Conservation (phyloP, 2,888 invertebrate genomes). For the Spisula solida region DNA sequence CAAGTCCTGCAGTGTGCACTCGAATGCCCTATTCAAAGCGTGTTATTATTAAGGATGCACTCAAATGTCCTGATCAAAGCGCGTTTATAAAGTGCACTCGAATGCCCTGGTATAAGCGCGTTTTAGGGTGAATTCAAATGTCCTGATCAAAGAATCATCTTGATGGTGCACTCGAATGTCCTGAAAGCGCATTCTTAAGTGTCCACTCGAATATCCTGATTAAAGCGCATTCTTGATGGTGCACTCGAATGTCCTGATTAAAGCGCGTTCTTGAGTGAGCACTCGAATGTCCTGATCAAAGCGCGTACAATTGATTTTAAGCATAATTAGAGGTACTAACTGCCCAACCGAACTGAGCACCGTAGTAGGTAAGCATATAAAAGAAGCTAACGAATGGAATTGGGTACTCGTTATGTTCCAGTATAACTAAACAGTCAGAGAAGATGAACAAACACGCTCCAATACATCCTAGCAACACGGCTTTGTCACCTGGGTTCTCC, state of each 20-base stretch:
- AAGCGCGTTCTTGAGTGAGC: background rate
- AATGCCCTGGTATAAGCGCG: too few species aligned
- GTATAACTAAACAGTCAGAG: slow-evolving; percentile 78
- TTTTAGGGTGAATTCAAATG: too few species aligned
- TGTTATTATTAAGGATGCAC: too few species aligned
- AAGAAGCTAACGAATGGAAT: slow-evolving; percentile 73
- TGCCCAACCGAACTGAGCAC: slow-evolving; percentile 79
- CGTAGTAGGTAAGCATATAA: slow-evolving; percentile 79
- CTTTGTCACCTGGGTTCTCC: slow-evolving; percentile 65
- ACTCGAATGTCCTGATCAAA: background rate
- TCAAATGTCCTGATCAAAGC: too few species aligned
- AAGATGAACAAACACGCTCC: slow-evolving; percentile 77
- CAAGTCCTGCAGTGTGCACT: too few species aligned
- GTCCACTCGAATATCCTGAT: too few species aligned
- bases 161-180: too few species aligned
- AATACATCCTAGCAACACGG: slow-evolving; percentile 69
- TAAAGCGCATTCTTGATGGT: too few species aligned
- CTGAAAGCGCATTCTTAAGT: background rate
- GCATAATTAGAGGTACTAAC: slow-evolving; percentile 69
- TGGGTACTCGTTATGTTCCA: slow-evolving; percentile 74
- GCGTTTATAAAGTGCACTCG: too few species aligned
- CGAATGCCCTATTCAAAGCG: too few species aligned
- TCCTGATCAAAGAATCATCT: too few species aligned
- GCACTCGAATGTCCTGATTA: too few species aligned
- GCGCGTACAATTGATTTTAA: background rate